Evolutionary conservation across 2,888 invertebrate species (phyloP).

Genomic region (Melieria picta): DNA sequence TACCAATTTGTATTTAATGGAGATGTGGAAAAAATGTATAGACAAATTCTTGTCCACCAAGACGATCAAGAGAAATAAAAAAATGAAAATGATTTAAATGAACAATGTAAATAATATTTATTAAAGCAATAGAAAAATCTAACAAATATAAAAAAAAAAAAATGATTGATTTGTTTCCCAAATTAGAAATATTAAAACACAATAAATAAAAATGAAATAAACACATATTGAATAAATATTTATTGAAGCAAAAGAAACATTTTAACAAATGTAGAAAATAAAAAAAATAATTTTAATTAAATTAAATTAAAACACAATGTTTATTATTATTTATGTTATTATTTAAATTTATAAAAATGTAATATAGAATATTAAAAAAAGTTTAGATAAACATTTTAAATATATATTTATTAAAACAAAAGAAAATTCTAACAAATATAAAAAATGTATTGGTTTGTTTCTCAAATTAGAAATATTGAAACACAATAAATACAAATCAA

Average conservation of each 20-base stretch:
- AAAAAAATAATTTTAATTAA: not conserved
- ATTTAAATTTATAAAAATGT: not conserved
- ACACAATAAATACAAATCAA: not conserved
- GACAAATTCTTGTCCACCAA: not conserved
- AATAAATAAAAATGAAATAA: not conserved
- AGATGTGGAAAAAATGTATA: too few species aligned
- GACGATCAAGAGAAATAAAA: not conserved
- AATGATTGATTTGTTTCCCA: too few species aligned
- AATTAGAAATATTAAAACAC: not conserved
- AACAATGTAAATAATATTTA: not conserved
- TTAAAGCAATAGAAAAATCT: not conserved
- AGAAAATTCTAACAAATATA: too few species aligned
- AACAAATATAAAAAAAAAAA: not conserved
- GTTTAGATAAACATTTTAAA: not conserved
- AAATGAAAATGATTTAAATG: not conserved
- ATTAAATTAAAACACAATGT: not conserved
- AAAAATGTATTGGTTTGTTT: too few species aligned
- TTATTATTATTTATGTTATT: too few species aligned
- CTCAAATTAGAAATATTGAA: too few species aligned
- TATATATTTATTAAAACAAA: not conserved
- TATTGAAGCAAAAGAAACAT: not conserved
- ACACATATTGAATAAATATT: not conserved
- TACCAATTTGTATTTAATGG: too few species aligned
- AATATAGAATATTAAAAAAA: not conserved
- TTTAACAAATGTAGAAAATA: not conserved